Conservation (phyloP, 1,140 invertebrate species). For the Prorops nasuta region DNA sequence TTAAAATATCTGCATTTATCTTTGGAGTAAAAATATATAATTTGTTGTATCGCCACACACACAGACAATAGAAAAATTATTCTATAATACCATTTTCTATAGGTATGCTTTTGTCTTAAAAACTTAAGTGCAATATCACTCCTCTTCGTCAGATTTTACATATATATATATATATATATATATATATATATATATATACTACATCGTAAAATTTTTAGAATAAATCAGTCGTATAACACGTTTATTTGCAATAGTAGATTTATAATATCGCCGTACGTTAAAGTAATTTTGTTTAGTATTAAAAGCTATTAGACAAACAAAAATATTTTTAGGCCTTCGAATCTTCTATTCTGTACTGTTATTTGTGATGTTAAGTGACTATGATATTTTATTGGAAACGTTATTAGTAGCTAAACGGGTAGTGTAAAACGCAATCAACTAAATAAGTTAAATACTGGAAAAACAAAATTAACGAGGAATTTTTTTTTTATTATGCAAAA, state of each 20-base stretch:
- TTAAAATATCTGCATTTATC: constrained; percentile 24
- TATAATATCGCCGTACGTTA: too few species aligned
- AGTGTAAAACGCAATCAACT: too few species aligned
- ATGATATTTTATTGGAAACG: too few species aligned
- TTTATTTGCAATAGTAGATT: constrained; percentile 4
- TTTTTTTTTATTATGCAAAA: too few species aligned
- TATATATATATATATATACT: constrained; percentile 6
- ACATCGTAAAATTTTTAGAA: constrained; percentile 15
- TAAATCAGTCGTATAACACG: constrained; percentile 15
- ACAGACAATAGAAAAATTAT: constrained; percentile 1
- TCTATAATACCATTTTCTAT: neutral
- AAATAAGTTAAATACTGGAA: too few species aligned
- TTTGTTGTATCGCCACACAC: constrained; percentile 5
- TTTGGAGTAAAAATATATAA: constrained; percentile 24
- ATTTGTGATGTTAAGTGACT: too few species aligned
- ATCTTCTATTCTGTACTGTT: too few species aligned
- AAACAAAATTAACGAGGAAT: neutral
- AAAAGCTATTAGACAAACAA: too few species aligned
- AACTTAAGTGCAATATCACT: neutral
- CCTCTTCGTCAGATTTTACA: neutral
- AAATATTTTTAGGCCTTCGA: too few species aligned
- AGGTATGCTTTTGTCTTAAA: neutral
- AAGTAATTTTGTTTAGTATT: too few species aligned
- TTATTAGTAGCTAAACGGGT: too few species aligned
- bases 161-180: constrained; percentile 1